These are phyloP conservation scores for Brachionus calyciflorus DNA, from an alignment of 1,140 invertebrate species.

Conservation along the genomic window DNA sequence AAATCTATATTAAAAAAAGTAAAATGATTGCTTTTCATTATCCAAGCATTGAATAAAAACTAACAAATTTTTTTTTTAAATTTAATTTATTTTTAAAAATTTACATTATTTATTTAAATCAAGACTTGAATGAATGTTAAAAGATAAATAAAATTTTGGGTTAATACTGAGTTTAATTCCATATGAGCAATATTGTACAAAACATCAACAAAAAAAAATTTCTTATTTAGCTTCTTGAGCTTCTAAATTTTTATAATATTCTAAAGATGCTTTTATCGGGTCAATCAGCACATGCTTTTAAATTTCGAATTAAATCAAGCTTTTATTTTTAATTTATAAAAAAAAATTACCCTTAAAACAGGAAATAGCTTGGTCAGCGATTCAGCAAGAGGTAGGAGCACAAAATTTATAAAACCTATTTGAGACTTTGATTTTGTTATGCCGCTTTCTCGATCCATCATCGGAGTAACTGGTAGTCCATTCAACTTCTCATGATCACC, in stretches of 20 bases:
- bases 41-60: too few relatives aligned
- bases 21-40: too few relatives aligned
- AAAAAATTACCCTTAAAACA: conserved; percentile 23
- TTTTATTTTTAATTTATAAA: background rate
- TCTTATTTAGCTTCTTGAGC: background rate
- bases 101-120: too few relatives aligned
- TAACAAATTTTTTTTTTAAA: too few relatives aligned
- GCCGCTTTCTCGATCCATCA: conserved; percentile 63
- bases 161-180: too few relatives aligned
- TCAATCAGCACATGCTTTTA: background rate
- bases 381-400: conserved; percentile 57
- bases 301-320: background rate
- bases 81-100: too few relatives aligned
- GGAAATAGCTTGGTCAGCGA: conserved; percentile 40
- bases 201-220: too few relatives aligned
- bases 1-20: too few relatives aligned
- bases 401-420: conserved; percentile 62
- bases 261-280: conserved; percentile 32
- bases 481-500: conserved; percentile 59
- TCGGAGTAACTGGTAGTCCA: conserved; percentile 61
- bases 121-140: too few relatives aligned
- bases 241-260: conserved; percentile 45
- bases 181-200: too few relatives aligned
- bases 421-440: conserved; percentile 60
- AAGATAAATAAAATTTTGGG: too few relatives aligned